Conservation (phyloP, 2,113 vertebrate genomes). For the Podocnemis expansa region DNA sequence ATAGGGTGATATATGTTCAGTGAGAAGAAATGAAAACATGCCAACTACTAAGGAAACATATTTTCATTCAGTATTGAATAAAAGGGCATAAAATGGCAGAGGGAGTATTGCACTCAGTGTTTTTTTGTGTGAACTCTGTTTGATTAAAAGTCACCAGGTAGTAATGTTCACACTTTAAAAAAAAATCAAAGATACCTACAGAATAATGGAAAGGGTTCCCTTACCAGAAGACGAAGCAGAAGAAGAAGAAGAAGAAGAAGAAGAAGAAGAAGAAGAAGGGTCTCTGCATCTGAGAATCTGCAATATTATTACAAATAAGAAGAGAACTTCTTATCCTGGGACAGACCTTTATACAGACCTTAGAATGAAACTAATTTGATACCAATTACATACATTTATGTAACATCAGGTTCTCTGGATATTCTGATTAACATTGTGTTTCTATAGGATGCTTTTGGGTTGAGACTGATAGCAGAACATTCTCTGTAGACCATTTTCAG, state of each 20-base stretch:
- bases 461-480: neutral
- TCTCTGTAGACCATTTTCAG: neutral
- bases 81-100: slow-evolving; percentile 21
- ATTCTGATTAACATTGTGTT: rapidly evolving
- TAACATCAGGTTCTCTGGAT: neutral
- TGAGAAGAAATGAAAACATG: slow-evolving; percentile 41
- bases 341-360: neutral
- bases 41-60: neutral
- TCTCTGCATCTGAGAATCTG: neutral
- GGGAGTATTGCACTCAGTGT: neutral
- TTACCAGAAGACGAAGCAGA: too few relatives aligned
- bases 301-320: neutral
- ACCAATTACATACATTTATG: neutral
- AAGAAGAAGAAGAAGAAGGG: rapidly evolving
- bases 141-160: slow-evolving; percentile 6
- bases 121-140: neutral
- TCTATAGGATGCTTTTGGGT: neutral
- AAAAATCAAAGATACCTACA: neutral
- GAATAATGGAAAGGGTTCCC: neutral
- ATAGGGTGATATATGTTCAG: slow-evolving; percentile 4
- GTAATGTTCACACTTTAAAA: neutral
- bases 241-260: neutral
- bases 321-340: neutral
- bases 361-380: neutral
- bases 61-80: slow-evolving; percentile 15